phyloP scores from a whole-genome alignment of 2,888 invertebrate species.

The Trisateles emortualis region DNA sequence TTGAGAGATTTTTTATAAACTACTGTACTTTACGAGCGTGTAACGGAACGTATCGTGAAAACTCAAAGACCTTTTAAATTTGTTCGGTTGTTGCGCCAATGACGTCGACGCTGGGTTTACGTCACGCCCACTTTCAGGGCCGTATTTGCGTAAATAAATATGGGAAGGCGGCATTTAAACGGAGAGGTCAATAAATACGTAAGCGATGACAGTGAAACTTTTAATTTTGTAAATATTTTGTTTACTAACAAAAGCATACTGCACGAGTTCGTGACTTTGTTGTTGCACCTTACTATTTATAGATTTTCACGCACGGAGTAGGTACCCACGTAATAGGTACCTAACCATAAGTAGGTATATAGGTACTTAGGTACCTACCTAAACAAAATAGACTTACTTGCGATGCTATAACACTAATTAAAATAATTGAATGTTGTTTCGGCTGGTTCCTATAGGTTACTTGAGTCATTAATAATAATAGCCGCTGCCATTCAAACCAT shows the following conservation, averaged over 20 bases:
- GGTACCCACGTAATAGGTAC: not conserved
- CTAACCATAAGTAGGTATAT: no score
- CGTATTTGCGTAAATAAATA: conserved; percentile 75
- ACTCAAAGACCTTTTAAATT: conserved; percentile 48
- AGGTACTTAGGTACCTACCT: no score
- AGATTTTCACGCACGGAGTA: not conserved
- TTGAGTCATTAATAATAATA: no score
- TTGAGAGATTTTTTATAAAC: not conserved
- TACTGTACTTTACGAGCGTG: conserved; percentile 25
- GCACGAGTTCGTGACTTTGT: conserved; percentile 1
- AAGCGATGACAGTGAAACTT: conserved; percentile 33
- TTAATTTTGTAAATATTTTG: conserved; percentile 18
- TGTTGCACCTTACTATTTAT: not conserved
- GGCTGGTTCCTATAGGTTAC: no score
- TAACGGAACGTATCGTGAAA: conserved; percentile 64
- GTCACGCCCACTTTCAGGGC: conserved; percentile 84
- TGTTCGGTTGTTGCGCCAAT: conserved; percentile 63
- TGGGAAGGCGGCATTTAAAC: conserved; percentile 54
- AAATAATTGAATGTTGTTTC: no score
- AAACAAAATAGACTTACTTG: no score
- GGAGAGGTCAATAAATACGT: conserved; percentile 48
- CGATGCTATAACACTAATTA: not conserved
- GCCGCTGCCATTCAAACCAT: no score
- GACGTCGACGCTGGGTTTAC: conserved; percentile 75
- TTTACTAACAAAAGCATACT: conserved; percentile 13